phyloP scores from a whole-genome alignment of 2,888 invertebrate genomes.

The Chirona hameri region DNA sequence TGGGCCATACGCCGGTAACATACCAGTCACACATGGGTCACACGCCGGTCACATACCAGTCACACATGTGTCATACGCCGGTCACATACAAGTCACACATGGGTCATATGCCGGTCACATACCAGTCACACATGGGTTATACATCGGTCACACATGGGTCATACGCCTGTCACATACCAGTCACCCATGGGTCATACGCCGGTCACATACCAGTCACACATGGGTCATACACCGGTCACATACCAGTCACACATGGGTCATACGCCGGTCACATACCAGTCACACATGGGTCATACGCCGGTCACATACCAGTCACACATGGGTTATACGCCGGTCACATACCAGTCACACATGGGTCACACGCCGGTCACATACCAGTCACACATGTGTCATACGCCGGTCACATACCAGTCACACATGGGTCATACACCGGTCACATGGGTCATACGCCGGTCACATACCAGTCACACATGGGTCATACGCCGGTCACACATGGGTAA shows the following conservation, averaged over 20 bases:
- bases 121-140: background rate
- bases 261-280: too few species aligned
- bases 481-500: constrained; percentile 26
- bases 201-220: background rate
- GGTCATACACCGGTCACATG: too few species aligned
- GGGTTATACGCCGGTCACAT: too few species aligned
- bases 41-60: too few species aligned
- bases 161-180: background rate
- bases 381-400: background rate
- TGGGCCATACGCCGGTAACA: too few species aligned
- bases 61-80: background rate
- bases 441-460: too few species aligned
- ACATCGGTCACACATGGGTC: background rate
- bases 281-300: too few species aligned
- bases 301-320: too few species aligned
- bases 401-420: too few species aligned
- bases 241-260: background rate
- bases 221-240: background rate
- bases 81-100: background rate
- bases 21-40: too few species aligned
- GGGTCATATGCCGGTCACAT: background rate
- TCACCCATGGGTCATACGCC: background rate
- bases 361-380: constrained; percentile 1
- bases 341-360: too few species aligned
- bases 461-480: too few species aligned